Base-by-base conservation (phyloP, 2,797 vertebrate genomes). In the Peromyscus eremicus region DNA sequence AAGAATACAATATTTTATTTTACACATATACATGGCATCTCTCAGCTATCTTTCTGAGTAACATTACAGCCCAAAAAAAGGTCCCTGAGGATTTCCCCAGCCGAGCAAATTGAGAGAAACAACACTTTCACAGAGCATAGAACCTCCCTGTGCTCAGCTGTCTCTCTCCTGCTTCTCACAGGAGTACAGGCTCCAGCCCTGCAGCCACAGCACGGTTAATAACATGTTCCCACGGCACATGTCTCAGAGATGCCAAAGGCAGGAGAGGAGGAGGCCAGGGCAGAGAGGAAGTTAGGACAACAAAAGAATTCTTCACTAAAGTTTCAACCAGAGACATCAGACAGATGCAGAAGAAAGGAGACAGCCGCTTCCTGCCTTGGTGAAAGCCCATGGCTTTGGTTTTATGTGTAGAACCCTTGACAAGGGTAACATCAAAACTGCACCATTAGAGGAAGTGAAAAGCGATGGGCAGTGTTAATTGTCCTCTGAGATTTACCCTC, bases 1-100 rank as follows among this genome's bases (percentile, higher is more conserved):
- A 91, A 80, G 40, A 96, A 86, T 57, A 29, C 16, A 73, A 46
- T 49, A 57, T 19, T 76, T 94, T 64, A 57, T 68, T 89, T 93
- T 80, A 89, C 84, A 62, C 29, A 10, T 66, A 66, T n/a, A 62
- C 37, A 68, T 11, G n/a, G 6, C 21, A 92, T 73, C 52, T 81
- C 85, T 60, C 40, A 3, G 77, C n/a, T 43, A 70, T 70, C 32
- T 90, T 84, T 90, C 32, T 34, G 46, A 90, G 55, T 92, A 88
- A 92, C 16, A 60, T 16, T 84, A 7, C 62, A 52, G 12, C 37
- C 4, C 16, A 49, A 73, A 94, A 57, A 88, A 68, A 89, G 70
- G 21, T 55, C 73, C 82, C 62, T 46, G 19, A 32, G 43, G 21
- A 57, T 75, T 85, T 83, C 85, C 40, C 46, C 32, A 83, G 37